Evolutionary conservation across 1,140 invertebrate genomes (phyloP).

Genomic region (Saccostrea echinata): DNA sequence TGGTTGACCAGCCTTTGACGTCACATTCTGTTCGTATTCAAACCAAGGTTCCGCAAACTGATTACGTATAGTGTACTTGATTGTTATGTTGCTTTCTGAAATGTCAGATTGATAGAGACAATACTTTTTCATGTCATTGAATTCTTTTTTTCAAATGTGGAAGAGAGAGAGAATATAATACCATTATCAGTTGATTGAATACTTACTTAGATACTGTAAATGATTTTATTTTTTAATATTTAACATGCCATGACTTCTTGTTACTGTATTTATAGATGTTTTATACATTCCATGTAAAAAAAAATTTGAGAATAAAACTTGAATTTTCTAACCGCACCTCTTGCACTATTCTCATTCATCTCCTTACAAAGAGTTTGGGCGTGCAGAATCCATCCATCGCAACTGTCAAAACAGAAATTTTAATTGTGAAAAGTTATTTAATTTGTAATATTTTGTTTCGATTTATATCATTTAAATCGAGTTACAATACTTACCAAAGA

Average conservation of each 20-base stretch:
- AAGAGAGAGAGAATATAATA: not conserved
- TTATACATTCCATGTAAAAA: not conserved
- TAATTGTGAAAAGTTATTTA: not conserved
- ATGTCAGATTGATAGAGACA: not conserved
- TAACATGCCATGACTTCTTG: too few relatives aligned
- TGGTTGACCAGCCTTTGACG: not conserved
- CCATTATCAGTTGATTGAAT: too few relatives aligned
- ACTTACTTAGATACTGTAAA: too few relatives aligned
- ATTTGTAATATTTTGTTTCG: not conserved
- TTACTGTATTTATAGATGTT: too few relatives aligned
- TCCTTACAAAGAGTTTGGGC: not conserved
- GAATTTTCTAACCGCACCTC: not conserved
- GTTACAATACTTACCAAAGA: not conserved
- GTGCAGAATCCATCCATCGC: not conserved
- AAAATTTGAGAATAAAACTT: not conserved
- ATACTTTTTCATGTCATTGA: too few relatives aligned
- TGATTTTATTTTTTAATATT: too few relatives aligned
- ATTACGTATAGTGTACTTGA: constrained; percentile 21
- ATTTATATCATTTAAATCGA: not conserved
- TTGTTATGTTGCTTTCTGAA: constrained; percentile 4
- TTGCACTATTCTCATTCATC: not conserved
- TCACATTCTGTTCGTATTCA: not conserved
- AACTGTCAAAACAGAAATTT: not conserved
- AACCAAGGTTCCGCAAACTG: constrained; percentile 2
- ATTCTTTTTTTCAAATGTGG: not conserved